Conservation (phyloP, 2,113 vertebrate species). For the Calyptomena viridis region DNA sequence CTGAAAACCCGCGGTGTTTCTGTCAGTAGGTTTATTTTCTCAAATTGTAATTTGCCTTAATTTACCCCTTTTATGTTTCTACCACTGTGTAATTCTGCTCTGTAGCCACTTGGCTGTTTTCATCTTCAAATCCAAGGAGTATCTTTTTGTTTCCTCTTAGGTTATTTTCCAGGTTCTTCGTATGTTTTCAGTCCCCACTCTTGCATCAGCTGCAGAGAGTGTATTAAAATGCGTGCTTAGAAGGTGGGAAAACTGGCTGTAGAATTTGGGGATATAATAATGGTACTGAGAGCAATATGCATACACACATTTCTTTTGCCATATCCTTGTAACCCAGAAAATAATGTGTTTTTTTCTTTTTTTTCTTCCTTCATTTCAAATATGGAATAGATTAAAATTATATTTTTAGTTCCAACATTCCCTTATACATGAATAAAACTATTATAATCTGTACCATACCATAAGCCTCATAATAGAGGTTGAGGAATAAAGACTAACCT, state of each 20-base stretch:
- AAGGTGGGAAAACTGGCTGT: background rate
- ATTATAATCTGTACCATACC: background rate
- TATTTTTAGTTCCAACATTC: background rate
- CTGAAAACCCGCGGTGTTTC: background rate
- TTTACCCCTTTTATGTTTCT: background rate
- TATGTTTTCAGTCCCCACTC: background rate
- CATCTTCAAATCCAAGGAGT: background rate
- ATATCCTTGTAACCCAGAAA: background rate
- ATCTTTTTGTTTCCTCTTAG: background rate
- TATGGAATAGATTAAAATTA: background rate
- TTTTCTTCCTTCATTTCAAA: background rate
- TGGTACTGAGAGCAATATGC: background rate
- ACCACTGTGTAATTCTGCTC: background rate
- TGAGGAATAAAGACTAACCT: background rate
- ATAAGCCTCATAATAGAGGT: background rate
- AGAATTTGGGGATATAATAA: background rate
- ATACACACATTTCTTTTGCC: background rate
- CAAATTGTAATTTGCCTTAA: background rate
- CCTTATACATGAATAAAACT: background rate
- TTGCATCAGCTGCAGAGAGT: background rate
- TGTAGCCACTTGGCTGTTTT: background rate
- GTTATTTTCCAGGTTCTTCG: background rate
- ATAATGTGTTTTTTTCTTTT: too few relatives aligned
- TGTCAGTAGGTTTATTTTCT: background rate
- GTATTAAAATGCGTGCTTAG: background rate